phyloP scores from a whole-genome alignment of 2,888 invertebrate genomes.

The Drosophila pullipes region DNA sequence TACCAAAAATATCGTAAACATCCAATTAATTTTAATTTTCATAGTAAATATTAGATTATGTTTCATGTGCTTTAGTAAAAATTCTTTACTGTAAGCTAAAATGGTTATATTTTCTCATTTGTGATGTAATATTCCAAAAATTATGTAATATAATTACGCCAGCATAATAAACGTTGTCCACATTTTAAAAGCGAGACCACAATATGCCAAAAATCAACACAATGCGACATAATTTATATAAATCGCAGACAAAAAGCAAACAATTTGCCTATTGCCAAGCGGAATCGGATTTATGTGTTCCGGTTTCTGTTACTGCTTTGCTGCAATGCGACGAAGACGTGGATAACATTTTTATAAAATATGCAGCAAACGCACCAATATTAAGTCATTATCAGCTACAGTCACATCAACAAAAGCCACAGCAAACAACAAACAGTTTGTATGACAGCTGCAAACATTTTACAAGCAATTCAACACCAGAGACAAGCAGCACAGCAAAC shows the following conservation, averaged over 20 bases:
- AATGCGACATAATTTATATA: slow-evolving; percentile 52
- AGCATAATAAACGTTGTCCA: background rate
- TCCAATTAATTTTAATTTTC: background rate
- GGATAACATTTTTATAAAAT: slow-evolving; percentile 50
- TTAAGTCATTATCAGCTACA: slow-evolving; percentile 64
- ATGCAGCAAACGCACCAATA: slow-evolving; percentile 50
- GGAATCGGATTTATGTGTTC: slow-evolving; percentile 25
- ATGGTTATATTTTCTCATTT: background rate
- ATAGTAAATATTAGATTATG: background rate
- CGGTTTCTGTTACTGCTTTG: background rate
- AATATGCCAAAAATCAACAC: slow-evolving; percentile 24
- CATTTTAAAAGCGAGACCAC: background rate
- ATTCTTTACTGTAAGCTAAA: background rate
- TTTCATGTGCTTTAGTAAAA: background rate
- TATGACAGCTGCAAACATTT: slow-evolving; percentile 65
- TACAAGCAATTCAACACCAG: slow-evolving; percentile 71
- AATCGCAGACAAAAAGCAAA: slow-evolving; percentile 40
- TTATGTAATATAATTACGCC: background rate
- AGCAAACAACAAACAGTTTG: slow-evolving; percentile 27
- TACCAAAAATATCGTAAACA: background rate
- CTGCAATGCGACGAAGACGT: slow-evolving; percentile 59
- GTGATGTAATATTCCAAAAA: slow-evolving; percentile 1
- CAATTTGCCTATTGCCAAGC: slow-evolving; percentile 33
- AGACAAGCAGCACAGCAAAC: slow-evolving; percentile 55
- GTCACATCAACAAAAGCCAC: slow-evolving; percentile 11